Conservation (phyloP, 92 coral and sea anemone species). For the Parazoanthus darwini region DNA sequence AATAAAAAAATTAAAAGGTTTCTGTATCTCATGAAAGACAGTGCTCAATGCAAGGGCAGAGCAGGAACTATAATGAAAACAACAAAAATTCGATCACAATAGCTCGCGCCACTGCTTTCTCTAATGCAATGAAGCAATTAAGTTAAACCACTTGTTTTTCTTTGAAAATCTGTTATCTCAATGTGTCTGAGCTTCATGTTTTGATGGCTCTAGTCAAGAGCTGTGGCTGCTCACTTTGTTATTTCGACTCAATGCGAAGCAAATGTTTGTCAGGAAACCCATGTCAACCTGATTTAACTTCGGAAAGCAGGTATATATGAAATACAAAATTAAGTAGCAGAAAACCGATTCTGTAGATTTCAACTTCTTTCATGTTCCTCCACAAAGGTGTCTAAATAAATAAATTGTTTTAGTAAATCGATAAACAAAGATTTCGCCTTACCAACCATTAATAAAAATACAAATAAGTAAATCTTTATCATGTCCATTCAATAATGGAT, state of each 20-base stretch:
- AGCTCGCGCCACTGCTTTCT: no score
- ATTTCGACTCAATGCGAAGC: not conserved
- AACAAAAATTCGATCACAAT: no score
- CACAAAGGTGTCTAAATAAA: not conserved
- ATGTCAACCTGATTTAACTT: no score
- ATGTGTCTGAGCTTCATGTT: not conserved
- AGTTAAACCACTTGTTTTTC: not conserved
- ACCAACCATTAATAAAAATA: no score
- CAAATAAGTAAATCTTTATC: not conserved
- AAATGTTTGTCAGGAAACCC: not conserved
- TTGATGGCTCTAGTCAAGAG: not conserved
- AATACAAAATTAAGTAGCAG: not conserved
- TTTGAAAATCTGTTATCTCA: no score
- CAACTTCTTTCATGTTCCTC: not conserved
- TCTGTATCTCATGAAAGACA: no score
- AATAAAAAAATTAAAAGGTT: no score
- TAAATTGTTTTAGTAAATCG: not conserved
- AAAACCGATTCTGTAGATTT: no score
- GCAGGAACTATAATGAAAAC: no score
- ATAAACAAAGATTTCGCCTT: not conserved
- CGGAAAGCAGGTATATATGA: not conserved
- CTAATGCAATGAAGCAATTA: no score
- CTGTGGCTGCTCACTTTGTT: not conserved
- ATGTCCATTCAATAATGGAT: not conserved
- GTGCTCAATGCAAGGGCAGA: no score